Base-by-base conservation (phyloP, 2,888 invertebrate species). In the Macrosoma leucophasiata region DNA sequence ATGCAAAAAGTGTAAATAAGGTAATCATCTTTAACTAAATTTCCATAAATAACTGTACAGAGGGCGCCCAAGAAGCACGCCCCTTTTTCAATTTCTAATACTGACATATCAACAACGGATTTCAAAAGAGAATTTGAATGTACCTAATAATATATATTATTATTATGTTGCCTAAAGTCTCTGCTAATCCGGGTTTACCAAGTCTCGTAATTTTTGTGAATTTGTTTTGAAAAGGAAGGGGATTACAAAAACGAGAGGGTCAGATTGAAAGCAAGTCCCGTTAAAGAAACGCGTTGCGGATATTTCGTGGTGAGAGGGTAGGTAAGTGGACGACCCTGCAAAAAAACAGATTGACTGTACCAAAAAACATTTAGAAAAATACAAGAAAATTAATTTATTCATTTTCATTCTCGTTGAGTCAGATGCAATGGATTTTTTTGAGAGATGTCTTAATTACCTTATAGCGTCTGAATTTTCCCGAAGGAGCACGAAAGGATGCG, bases 211-310 rank as follows among this genome's bases (percentile, higher is more conserved):
- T 65, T 67, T 71, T 71, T 62, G 56, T 55, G 51, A 65, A 64
- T 58, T 65, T 64, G 52, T 62, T 61, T 65, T 63, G 59, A 64
- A 70, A 63, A 55, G 64, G 56, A 58, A 62, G 55, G 57, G 62
- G 64, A 66, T 68, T 69, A 67, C 60, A 58, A 62, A 61, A 63
- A 60, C 43, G 61, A 56, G 59, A 63, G 64, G 65, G 62, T 53
- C 55, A 55, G 53, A 49, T 56, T 67, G 58, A 68, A 68, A 67
- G 62, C 57, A 54, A 46, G 42, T 38, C 39, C 36, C 34, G 38
- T 41, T 46, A 51, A 50, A 54, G 50, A 42, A 44, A 36, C 34
- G 39, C 36, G 40, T 31, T 42, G 39, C 39, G 39, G 35, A 37
- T 47, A 45, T 44, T 45, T 36, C 27, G 39, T 39, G 41, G 43